A percentile compares a stretch with the other conserved stretches of the same genome.
Evolutionary conservation across 2,113 vertebrate species (phyloP).

Genomic region (Carlito syrichta): DNA sequence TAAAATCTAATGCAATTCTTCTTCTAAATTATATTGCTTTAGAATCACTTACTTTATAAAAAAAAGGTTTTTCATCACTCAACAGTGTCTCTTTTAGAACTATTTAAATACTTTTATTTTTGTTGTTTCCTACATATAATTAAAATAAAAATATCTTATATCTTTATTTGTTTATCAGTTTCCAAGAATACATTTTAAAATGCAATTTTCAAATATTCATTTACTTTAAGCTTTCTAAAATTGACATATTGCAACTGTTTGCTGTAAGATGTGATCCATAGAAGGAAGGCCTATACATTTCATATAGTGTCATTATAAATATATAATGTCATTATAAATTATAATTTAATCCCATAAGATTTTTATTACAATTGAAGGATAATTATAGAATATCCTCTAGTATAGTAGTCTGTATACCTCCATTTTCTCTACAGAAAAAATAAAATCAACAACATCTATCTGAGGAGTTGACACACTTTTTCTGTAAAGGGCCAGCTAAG

Average conservation of each 20-base stretch:
- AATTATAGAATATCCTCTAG: background rate
- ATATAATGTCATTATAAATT: background rate
- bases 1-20: too few relatives aligned
- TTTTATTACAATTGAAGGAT: background rate
- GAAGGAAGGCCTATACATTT: background rate
- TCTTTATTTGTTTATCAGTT: background rate
- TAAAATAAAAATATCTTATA: background rate
- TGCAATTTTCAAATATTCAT: background rate
- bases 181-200: background rate
- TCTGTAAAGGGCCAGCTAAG: background rate
- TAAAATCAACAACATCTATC: background rate
- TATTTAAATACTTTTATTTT: background rate
- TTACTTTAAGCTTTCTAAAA: slow-evolving; percentile 2
- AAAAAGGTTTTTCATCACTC: background rate
- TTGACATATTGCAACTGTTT: background rate
- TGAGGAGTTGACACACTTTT: background rate
- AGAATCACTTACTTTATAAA: background rate
- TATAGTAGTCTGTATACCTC: background rate
- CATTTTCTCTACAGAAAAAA: background rate
- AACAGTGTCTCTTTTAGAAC: background rate
- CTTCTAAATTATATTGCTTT: too few relatives aligned
- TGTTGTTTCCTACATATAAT: background rate
- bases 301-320: too few relatives aligned
- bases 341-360: background rate
- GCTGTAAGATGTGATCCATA: background rate